These are phyloP conservation scores for Akabosia matsudoensis DNA, from an alignment of 1,140 invertebrate species.

Conservation along the genomic window DNA sequence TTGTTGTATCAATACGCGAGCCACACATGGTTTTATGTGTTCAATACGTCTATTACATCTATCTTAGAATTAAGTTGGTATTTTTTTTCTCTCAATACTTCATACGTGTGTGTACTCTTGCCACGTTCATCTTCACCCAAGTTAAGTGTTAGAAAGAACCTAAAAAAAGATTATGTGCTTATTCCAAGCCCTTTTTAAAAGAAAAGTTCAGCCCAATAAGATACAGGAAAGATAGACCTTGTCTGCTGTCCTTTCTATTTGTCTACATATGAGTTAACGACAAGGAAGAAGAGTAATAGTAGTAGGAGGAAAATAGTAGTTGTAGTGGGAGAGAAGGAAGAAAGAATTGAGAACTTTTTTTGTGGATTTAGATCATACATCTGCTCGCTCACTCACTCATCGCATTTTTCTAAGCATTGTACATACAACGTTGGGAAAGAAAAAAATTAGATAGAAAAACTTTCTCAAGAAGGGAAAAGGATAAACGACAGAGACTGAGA, in stretches of 20 bases:
- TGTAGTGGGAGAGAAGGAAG: neutral
- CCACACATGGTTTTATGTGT: neutral
- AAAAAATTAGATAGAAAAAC: neutral
- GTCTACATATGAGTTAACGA: neutral
- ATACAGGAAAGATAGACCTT: neutral
- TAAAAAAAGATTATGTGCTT: neutral
- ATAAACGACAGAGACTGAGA: neutral
- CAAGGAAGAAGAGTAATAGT: neutral
- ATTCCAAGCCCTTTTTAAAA: neutral
- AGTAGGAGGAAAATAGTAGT: neutral
- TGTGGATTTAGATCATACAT: conserved; percentile 22
- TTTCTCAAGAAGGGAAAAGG: neutral
- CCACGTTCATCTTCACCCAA: too few relatives aligned
- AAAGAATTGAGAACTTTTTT: conserved; percentile 13
- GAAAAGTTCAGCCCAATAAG: neutral
- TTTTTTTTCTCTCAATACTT: too few relatives aligned
- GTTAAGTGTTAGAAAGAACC: neutral
- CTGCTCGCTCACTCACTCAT: neutral
- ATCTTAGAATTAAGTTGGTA: too few relatives aligned
- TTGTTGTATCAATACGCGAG: neutral
- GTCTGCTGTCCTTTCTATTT: conserved; percentile 11
- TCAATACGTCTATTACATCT: too few relatives aligned
- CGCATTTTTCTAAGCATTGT: neutral
- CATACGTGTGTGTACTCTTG: too few relatives aligned
- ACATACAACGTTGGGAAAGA: neutral